phyloP scores from a whole-genome alignment of 2,888 invertebrate genomes.

The Erannis defoliaria region DNA sequence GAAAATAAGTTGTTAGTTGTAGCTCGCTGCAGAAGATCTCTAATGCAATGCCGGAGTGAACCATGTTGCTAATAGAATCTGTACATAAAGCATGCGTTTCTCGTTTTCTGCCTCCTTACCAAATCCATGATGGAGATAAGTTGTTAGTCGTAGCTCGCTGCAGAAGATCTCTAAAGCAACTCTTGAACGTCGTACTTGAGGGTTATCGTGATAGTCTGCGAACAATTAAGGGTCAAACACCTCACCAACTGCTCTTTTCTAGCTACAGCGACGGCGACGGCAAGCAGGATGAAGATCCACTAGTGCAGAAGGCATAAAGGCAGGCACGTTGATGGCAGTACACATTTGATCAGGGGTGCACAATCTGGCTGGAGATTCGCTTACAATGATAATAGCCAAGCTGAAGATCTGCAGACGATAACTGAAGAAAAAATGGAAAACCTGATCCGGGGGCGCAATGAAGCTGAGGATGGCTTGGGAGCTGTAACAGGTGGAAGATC shows the following conservation, averaged over 20 bases:
- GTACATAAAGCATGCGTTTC: conserved; percentile 22
- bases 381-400: too few relatives aligned
- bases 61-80: conserved; percentile 2
- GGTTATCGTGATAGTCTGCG: neutral
- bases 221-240: neutral
- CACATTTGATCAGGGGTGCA: neutral
- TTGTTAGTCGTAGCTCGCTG: neutral
- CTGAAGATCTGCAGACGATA: neutral
- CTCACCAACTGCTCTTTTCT: neutral
- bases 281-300: too few relatives aligned
- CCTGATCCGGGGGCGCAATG: neutral
- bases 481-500: neutral
- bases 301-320: too few relatives aligned
- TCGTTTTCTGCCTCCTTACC: conserved; percentile 4
- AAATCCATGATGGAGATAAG: neutral
- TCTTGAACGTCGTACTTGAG: neutral
- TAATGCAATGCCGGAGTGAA: neutral
- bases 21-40: neutral
- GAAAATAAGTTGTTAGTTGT: neutral
- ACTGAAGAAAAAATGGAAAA: neutral
- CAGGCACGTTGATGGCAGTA: neutral
- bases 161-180: neutral
- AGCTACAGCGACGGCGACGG: neutral
- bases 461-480: neutral
- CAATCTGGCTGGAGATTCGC: neutral